A percentile compares a stretch with the other conserved stretches of the same genome.
These are phyloP conservation scores for Sepiola atlantica DNA, from an alignment of 2,888 invertebrate genomes.

Conservation along the genomic window DNA sequence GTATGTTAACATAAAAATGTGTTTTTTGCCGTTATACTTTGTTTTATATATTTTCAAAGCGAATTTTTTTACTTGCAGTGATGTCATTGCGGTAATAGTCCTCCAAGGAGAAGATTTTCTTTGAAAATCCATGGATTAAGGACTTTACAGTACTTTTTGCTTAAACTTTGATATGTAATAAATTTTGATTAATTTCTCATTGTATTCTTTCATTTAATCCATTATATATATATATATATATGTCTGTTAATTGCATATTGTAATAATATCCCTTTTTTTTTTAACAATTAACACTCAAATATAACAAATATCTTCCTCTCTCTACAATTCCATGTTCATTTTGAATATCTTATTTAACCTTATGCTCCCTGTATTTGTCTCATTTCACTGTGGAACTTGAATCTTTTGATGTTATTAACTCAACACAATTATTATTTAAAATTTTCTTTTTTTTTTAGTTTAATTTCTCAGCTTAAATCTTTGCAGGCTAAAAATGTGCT, in stretches of 20 bases:
- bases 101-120: no score
- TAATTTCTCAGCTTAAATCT: slow-evolving; percentile 46
- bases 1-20: no score
- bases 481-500: slow-evolving; percentile 47
- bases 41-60: no score
- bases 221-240: fast-evolving
- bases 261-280: neutral
- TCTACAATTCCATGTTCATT: neutral
- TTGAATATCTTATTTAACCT: neutral
- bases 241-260: neutral
- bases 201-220: no score
- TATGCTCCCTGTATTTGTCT: neutral
- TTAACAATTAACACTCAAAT: neutral
- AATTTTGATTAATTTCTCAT: no score
- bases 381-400: neutral
- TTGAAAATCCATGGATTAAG: no score
- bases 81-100: no score
- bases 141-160: no score
- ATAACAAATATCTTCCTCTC: neutral
- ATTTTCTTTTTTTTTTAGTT: slow-evolving; percentile 42
- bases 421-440: neutral
- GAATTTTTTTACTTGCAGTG: no score
- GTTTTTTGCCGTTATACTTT: no score
- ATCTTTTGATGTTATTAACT: neutral
- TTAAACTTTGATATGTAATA: no score